Evolutionary conservation across 2,797 vertebrate genomes (phyloP), one percentile per base, ranked within the genome.

Genomic region (Aldrovandia affinis): DNA sequence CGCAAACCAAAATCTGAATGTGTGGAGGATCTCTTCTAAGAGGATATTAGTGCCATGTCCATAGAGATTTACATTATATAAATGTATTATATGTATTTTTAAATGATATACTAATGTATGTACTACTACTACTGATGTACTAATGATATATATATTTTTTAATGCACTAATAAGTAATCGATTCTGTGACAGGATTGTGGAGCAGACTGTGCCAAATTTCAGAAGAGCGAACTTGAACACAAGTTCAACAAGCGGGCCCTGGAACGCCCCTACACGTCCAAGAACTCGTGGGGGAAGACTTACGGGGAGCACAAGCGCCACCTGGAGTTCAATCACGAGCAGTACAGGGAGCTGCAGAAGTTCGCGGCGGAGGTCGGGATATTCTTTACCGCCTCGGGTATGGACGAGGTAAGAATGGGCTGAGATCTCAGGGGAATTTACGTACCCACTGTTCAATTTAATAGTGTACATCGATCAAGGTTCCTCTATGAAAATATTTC

Each of bases 361-460:
- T 98, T 96, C 0, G 97, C 98, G 0, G 54, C 95, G 59, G 97
- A 99, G 70, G 89, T 98, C 1, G 98, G 96, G 65, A 99, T 99
- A 91, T 98, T 95, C 94, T 99, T 99, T 92, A 98, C 98, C 0
- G 98, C 98, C 28, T 99, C 98, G 0, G 98, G 98, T 70, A 99
- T 99, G 98, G 98, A 99, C 33, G 98, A 99, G 96, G 98, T 99
- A 88, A 93, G 83, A 14, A 20, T 30, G 39, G 4, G 28, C 36
- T 30, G 30, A 18, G 57, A 5, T 6, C 6, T 50, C 47, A 50
- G 47, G 7, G 65, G 12, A 2, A 30, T 33, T 30, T 18, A 68
- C 12, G 63, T 30, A n/a, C n/a, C n/a, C n/a, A n/a, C n/a, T n/a
- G n/a, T n/a, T 50, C 47, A 12, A 50, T 50, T 50, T 50, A 50